Evolutionary conservation across 2,888 invertebrate genomes (phyloP).

Genomic region (Cephus rjabovi): DNA sequence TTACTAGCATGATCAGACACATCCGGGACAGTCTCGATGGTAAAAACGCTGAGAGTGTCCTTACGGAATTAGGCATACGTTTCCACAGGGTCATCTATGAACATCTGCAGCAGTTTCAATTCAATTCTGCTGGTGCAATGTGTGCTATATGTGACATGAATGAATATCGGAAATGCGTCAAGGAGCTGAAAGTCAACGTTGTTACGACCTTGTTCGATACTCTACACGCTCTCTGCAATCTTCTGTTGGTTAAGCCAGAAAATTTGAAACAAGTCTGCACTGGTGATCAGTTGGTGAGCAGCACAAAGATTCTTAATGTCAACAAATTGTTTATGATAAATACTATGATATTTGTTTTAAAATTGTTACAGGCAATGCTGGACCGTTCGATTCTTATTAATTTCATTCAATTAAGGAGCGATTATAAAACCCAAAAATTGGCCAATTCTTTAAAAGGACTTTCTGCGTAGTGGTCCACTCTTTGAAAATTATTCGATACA

Average conservation of each 20-base stretch:
- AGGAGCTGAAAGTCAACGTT: slow-evolving; percentile 79
- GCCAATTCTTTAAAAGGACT: slow-evolving; percentile 69
- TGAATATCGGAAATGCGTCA: slow-evolving; percentile 93
- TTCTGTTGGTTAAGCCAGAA: slow-evolving; percentile 94
- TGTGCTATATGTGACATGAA: slow-evolving; percentile 98
- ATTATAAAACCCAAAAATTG: slow-evolving; percentile 91
- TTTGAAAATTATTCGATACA: background rate
- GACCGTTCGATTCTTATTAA: slow-evolving; percentile 90
- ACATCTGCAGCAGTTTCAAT: slow-evolving; percentile 93
- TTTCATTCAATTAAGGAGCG: slow-evolving; percentile 94
- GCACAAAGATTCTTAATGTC: slow-evolving; percentile 18
- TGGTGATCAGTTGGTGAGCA: slow-evolving; percentile 90
- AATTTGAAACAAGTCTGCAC: slow-evolving; percentile 96
- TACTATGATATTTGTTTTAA: slow-evolving; percentile 34
- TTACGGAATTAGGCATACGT: slow-evolving; percentile 91
- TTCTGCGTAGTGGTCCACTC: slow-evolving; percentile 45
- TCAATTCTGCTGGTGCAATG: slow-evolving; percentile 96
- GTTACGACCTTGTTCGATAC: slow-evolving; percentile 94
- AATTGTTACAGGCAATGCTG: slow-evolving; percentile 81
- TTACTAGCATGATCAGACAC: slow-evolving; percentile 81
- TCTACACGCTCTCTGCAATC: slow-evolving; percentile 94
- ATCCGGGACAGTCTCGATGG: slow-evolving; percentile 90
- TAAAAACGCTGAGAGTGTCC: slow-evolving; percentile 87
- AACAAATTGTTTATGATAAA: slow-evolving; percentile 1
- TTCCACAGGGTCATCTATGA: slow-evolving; percentile 94